A percentile compares a stretch with the other conserved stretches of the same genome.
Conservation (phyloP, 1,140 invertebrate species). For the Formica exsecta region DNA sequence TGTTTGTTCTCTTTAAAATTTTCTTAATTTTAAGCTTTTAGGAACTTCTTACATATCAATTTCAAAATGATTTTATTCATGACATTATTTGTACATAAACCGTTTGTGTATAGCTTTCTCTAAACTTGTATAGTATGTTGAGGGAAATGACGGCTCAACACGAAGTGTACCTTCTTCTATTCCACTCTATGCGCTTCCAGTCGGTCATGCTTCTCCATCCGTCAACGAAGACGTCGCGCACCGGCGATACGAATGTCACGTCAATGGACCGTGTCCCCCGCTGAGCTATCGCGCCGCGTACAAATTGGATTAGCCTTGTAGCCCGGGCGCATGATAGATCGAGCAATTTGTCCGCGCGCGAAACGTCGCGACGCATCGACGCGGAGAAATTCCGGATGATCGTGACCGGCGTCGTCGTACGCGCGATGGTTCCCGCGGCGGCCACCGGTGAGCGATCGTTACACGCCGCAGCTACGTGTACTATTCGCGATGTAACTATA, state of each 20-base stretch:
- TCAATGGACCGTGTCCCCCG: constrained; percentile 69
- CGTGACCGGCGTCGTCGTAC: constrained; percentile 43
- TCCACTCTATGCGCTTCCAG: constrained; percentile 19
- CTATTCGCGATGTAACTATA: constrained; percentile 61
- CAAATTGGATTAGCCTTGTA: constrained; percentile 73
- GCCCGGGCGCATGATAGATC: constrained; percentile 49
- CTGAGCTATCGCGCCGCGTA: constrained; percentile 69
- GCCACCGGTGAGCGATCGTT: constrained; percentile 70
- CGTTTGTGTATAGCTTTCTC: neutral
- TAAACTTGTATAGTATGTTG: neutral
- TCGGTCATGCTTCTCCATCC: constrained; percentile 49
- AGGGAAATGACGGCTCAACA: neutral
- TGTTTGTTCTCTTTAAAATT: neutral
- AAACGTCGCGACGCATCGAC: constrained; percentile 60
- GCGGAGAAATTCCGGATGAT: constrained; percentile 54
- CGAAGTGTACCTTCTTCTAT: neutral
- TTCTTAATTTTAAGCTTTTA: neutral
- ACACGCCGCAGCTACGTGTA: constrained; percentile 64
- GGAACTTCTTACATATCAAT: neutral
- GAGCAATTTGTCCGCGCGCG: constrained; percentile 66
- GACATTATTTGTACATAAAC: neutral
- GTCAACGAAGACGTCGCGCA: constrained; percentile 57
- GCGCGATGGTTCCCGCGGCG: constrained; percentile 57
- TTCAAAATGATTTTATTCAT: too few species aligned
- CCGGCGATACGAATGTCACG: constrained; percentile 53